These are phyloP conservation scores for Pseudomyrmex dendroicus DNA, from an alignment of 1,140 invertebrate genomes.

Conservation along the genomic window DNA sequence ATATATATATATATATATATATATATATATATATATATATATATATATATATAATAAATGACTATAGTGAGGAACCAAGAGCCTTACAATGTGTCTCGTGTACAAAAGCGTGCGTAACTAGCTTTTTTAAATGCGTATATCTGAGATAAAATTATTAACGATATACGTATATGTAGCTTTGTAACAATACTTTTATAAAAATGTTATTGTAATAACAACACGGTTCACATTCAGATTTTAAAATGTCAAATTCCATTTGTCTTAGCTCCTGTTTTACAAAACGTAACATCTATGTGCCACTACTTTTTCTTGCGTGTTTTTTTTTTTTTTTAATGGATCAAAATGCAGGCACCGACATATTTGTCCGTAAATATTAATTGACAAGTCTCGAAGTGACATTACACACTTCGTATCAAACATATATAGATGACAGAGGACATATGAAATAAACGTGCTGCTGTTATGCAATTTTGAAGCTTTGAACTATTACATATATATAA, in stretches of 20 bases:
- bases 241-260: slow-evolving; percentile 27
- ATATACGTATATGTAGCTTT: slow-evolving; percentile 7
- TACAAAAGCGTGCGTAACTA: slow-evolving; percentile 35
- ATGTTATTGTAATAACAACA: slow-evolving; percentile 32
- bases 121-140: slow-evolving; percentile 22
- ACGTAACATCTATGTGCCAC: slow-evolving; percentile 21
- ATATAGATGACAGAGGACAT: neutral
- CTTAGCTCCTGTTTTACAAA: slow-evolving; percentile 22
- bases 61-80: no score
- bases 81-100: slow-evolving; percentile 35
- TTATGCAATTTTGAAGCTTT: slow-evolving; percentile 46
- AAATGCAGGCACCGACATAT: slow-evolving; percentile 84
- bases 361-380: slow-evolving; percentile 64
- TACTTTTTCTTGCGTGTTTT: slow-evolving; percentile 24
- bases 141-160: slow-evolving; percentile 28
- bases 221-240: slow-evolving; percentile 36
- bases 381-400: slow-evolving; percentile 51
- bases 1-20: no score
- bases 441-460: slow-evolving; percentile 33
- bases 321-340: slow-evolving; percentile 36
- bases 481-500: slow-evolving; percentile 13
- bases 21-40: no score
- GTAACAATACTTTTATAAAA: slow-evolving; percentile 52
- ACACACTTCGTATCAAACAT: slow-evolving; percentile 15
- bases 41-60: slow-evolving; percentile 3